Evolutionary conservation across 2,797 vertebrate genomes (phyloP).

Genomic region (Rhinatrema bivittatum): DNA sequence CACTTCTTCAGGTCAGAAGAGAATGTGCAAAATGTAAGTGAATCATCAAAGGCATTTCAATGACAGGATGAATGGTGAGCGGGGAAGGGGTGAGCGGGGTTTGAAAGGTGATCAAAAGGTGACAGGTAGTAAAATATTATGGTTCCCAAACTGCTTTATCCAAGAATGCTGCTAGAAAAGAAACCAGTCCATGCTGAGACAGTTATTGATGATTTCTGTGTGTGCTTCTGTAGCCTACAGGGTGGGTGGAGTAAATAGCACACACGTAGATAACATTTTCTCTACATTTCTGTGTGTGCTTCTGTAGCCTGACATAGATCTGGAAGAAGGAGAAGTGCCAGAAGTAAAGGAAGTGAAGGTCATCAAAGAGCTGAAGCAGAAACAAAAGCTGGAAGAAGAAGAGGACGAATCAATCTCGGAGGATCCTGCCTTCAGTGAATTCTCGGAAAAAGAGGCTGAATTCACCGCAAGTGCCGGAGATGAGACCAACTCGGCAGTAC

Average conservation of each 20-base stretch:
- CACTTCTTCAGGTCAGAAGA: too few relatives aligned
- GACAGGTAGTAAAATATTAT: too few relatives aligned
- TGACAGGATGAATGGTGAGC: too few relatives aligned
- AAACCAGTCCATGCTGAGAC: too few relatives aligned
- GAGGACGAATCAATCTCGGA: conserved; percentile 65
- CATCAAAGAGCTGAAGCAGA: conserved; percentile 58
- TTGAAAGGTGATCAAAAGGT: too few relatives aligned
- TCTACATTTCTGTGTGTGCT: conserved; percentile 1
- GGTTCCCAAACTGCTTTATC: too few relatives aligned
- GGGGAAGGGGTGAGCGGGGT: too few relatives aligned
- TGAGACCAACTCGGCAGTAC: conserved; percentile 85
- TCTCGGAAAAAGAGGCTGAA: conserved; percentile 60
- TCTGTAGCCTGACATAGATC: conserved; percentile 65
- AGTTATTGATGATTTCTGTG: too few relatives aligned
- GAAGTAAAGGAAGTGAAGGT: conserved; percentile 60
- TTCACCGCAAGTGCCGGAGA: conserved; percentile 72
- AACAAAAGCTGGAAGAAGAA: conserved; percentile 57
- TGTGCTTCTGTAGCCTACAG: conserved; percentile 57
- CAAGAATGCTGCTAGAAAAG: too few relatives aligned
- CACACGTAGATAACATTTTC: neutral
- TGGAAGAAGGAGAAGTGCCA: conserved; percentile 68
- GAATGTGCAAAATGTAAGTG: too few relatives aligned
- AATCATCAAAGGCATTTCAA: too few relatives aligned
- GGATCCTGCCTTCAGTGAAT: conserved; percentile 71
- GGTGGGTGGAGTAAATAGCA: too few relatives aligned